Evolutionary conservation across 2,888 invertebrate genomes (phyloP).

Genomic region (Melanargia galathea): DNA sequence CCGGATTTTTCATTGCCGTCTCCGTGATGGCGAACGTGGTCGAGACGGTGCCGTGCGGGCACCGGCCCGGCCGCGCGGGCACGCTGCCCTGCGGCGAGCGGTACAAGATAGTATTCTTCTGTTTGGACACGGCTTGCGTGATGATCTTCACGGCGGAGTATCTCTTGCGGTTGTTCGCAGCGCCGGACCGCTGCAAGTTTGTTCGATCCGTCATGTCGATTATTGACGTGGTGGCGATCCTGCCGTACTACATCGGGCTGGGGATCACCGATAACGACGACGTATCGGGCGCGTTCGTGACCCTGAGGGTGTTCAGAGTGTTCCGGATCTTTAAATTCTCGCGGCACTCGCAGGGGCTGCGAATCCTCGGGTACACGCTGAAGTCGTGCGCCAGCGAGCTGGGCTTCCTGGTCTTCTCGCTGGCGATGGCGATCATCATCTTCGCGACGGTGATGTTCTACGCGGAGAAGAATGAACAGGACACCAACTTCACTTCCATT

Average conservation of each 20-base stretch:
- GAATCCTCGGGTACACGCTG: slow-evolving; percentile 99
- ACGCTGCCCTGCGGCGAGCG: slow-evolving; percentile 97
- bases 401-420: slow-evolving; percentile 99
- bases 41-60: slow-evolving; percentile 97
- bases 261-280: slow-evolving; percentile 99
- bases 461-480: slow-evolving; percentile 98
- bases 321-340: slow-evolving; percentile 99
- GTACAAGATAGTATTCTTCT: slow-evolving; percentile 99
- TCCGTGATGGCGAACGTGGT: slow-evolving; percentile 99
- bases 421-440: slow-evolving; percentile 99
- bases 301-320: slow-evolving; percentile 98
- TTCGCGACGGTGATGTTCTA: slow-evolving; percentile 99
- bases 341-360: slow-evolving; percentile 98
- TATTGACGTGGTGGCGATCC: slow-evolving; percentile 99
- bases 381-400: slow-evolving; percentile 99
- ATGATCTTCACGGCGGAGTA: slow-evolving; percentile 99
- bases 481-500: slow-evolving; percentile 99
- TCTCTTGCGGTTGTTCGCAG: slow-evolving; percentile 96
- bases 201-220: slow-evolving; percentile 99
- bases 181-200: slow-evolving; percentile 99
- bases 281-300: slow-evolving; percentile 99
- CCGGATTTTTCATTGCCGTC: slow-evolving; percentile 99
- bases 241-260: slow-evolving; percentile 99
- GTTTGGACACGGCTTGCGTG: slow-evolving; percentile 99
- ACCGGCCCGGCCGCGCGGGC: slow-evolving; percentile 92